These are phyloP conservation scores for Macrophya annulata DNA, from an alignment of 2,888 invertebrate species.

Conservation along the genomic window DNA sequence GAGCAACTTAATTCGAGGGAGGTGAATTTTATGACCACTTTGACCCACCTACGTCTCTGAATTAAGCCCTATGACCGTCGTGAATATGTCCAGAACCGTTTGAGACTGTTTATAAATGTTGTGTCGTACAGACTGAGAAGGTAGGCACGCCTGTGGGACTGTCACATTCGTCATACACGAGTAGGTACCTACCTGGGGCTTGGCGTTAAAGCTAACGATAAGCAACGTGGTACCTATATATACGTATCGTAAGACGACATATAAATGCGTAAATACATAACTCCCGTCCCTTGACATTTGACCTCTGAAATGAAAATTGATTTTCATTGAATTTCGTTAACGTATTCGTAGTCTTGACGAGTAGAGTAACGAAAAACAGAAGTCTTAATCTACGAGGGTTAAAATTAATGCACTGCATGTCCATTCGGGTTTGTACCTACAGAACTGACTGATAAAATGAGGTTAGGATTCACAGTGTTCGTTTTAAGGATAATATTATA, in stretches of 20 bases:
- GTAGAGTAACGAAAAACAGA: background rate
- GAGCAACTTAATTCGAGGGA: background rate
- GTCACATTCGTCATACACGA: conserved; percentile 28
- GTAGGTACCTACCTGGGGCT: background rate
- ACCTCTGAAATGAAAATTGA: background rate
- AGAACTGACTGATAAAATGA: background rate
- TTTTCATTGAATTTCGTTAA: background rate
- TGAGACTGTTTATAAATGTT: background rate
- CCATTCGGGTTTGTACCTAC: conserved; percentile 7
- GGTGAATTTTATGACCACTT: background rate
- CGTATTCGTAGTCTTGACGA: background rate
- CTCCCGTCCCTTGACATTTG: background rate
- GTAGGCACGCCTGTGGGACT: conserved; percentile 32
- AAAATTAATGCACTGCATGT: conserved; percentile 42
- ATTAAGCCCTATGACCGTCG: background rate
- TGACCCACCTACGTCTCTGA: conserved; percentile 20
- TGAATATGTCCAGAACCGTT: conserved; percentile 26
- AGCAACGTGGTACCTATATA: conserved; percentile 14
- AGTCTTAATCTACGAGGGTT: background rate
- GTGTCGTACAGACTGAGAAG: background rate
- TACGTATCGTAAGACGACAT: background rate
- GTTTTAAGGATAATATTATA: conserved; percentile 8
- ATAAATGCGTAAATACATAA: background rate
- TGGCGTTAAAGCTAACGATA: conserved; percentile 32
- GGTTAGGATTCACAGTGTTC: background rate